These are phyloP conservation scores for Palythoa heliodiscus DNA, from an alignment of 92 coral and sea anemone species.

Conservation along the genomic window DNA sequence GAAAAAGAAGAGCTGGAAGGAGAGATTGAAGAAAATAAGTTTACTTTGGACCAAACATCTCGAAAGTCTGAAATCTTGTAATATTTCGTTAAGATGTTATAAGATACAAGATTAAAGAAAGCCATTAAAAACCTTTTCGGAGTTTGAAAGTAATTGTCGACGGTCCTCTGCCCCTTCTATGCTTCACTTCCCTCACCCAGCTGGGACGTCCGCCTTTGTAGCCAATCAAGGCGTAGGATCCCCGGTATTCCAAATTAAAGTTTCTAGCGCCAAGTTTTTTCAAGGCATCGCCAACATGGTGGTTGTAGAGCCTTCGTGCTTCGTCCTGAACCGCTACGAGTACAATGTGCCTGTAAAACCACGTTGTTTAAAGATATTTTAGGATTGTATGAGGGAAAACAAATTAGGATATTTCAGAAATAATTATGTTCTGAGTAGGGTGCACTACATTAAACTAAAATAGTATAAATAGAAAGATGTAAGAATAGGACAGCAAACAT, in stretches of 20 bases:
- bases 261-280: slow-evolving; percentile 16
- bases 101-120: background rate
- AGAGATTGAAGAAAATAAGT: background rate
- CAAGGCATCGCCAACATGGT: slow-evolving; percentile 22
- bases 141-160: slow-evolving; percentile 4
- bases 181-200: slow-evolving; percentile 21
- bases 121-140: background rate
- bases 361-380: no score
- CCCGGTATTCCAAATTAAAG: slow-evolving; percentile 19
- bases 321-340: slow-evolving; percentile 40
- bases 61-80: background rate
- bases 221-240: slow-evolving; percentile 34
- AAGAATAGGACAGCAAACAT: no score
- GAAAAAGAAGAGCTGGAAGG: no score
- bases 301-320: background rate
- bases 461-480: no score
- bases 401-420: no score
- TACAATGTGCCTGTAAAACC: slow-evolving; percentile 7
- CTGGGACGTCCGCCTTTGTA: slow-evolving; percentile 27
- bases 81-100: background rate
- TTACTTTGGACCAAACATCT: background rate
- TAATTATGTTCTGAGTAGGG: no score
- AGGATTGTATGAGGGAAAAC: no score
- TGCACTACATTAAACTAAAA: no score
- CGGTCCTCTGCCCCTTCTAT: slow-evolving; percentile 16